Base-by-base conservation (phyloP, 2,113 vertebrate genomes). In the Spermophilus dauricus region DNA sequence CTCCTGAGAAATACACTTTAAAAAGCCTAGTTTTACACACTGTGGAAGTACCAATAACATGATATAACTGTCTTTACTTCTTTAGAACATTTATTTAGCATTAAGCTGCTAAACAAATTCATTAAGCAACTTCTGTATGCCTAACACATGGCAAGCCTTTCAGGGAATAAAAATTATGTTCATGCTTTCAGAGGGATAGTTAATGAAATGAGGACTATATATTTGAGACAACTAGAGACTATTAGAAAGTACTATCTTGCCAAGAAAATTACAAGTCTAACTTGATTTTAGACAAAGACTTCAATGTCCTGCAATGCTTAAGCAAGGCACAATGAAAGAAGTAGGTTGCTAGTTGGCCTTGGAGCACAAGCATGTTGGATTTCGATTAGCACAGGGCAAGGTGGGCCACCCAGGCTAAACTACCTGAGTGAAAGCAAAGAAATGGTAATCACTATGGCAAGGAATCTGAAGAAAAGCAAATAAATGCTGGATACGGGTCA, bases 11-110 rank as follows among this genome's bases (percentile, higher is more conserved):
- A 56, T 51, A 26, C 58, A 80, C 84, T 86, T 18, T 26, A 28
- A 63, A 63, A 96, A 85, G 39, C 13, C 37, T 73, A 8, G 20
- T 87, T 96, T 95, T 34, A 75, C 63, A 96, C 58, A 75, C 72
- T 91, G 24, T 81, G 22, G 26, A n/a, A 6, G 13, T 65, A 58
- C 80, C 42, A 48, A 76, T 83, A 58, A 12, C 42, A 48, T 53
- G 32, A 61, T 81, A 73, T 75, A 78, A 42, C 39, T 22, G 65
- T 95, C 67, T 86, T 78, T 51, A 75, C 17, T 87, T 69, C n/a
- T 80, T 86, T 82, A 78, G 30, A 56, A 65, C 75, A 63, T 63
- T 72, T 91, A 20, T 56, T 97, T 94, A 87, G 63, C n/a, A 91
- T 86, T 91, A 70, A 56, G 32, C 28, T 42, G 56, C 61, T 95